phyloP scores from a whole-genome alignment of 2,113 vertebrate species.

The Zingel zingel region DNA sequence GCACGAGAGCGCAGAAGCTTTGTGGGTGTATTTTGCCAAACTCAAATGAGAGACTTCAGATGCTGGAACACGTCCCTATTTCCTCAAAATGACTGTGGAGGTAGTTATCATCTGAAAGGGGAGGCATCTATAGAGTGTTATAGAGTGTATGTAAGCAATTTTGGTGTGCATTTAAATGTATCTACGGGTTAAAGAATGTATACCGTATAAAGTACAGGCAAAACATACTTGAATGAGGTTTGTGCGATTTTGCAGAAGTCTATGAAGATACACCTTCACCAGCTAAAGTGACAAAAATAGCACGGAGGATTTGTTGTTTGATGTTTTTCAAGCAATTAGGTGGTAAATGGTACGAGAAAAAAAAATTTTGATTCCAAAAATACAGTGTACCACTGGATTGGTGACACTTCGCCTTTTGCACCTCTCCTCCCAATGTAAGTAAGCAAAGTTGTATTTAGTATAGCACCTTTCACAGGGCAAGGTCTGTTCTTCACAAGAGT shows the following conservation, averaged over 20 bases:
- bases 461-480: too few relatives aligned
- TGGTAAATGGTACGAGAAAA: conserved; percentile 1
- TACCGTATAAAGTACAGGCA: background rate
- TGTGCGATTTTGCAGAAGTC: background rate
- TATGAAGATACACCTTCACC: background rate
- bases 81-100: background rate
- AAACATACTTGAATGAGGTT: background rate
- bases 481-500: too few relatives aligned
- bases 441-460: too few relatives aligned
- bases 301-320: background rate
- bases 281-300: background rate
- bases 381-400: background rate
- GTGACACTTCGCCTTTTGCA: background rate
- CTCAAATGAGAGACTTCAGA: background rate
- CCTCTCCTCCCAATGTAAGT: background rate
- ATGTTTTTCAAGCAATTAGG: background rate
- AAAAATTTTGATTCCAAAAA: background rate
- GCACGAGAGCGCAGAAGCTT: background rate
- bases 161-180: background rate
- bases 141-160: background rate
- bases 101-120: conserved; percentile 11
- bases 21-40: background rate
- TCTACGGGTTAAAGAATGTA: background rate
- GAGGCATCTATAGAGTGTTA: background rate
- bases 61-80: background rate